Evolutionary conservation across 2,113 vertebrate genomes (phyloP), one percentile per base, ranked within the genome.

Genomic region (Tinamus guttatus): DNA sequence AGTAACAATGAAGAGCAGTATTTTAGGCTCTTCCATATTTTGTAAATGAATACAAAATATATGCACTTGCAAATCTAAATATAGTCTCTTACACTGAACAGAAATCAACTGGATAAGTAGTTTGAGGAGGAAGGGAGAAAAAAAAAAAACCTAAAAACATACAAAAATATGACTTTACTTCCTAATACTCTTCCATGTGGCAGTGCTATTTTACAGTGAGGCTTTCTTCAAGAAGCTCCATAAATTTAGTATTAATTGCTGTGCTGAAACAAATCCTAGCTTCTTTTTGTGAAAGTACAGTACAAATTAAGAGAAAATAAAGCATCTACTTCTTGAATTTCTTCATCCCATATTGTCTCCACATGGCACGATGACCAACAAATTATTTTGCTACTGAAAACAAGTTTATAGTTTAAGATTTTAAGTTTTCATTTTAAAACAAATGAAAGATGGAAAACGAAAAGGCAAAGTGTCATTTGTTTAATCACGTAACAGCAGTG

Each of bases 11-110:
- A 93, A 93, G 76, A 92, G 81, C 65, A 89, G 75, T 40, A 62
- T 81, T 95, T 93, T 58, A 76, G 21, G 60, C 47, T 62, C 49
- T 86, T 84, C 82, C 60, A 43, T 83, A 27, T 73, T 90, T 84
- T 5, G 3, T 40, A 84, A 75, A 95, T 89, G 52, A 92, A 92
- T 73, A 49, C 27, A 93, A 93, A 93, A 90, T 81, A 84, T 5
- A 71, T 25, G 77, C 34, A 93, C 88, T 96, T 96, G 90, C 47
- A 84, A 63, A 76, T 24, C 71, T 84, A 95, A 96, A 96, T 93
- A 93, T 81, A 94, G 85, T 8, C 25, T 34, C 51, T 81, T 64
- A 70, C 27, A 67, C 28, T 52, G 75, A 81, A 78, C 28, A 73
- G 77, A 88, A 94, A 93, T 56, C 81, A 85, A 51, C 32, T 40